Evolutionary conservation across 2,113 vertebrate genomes (phyloP), one percentile per base, ranked within the genome.

Genomic region (Neogobius melanostomus): DNA sequence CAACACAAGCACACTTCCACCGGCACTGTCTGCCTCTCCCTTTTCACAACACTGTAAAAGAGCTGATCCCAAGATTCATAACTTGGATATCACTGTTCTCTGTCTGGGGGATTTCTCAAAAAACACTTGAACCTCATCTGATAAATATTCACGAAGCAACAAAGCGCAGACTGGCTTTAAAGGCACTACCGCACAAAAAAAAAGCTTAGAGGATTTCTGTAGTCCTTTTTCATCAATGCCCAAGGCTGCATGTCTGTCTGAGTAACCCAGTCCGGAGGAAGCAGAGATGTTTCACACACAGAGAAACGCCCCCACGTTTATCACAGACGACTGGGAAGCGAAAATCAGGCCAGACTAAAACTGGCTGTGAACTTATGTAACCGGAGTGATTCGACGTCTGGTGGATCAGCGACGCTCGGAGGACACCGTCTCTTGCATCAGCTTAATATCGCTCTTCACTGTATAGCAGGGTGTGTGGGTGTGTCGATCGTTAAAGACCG

Each of bases 121-220:
- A 21, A 72, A 82, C 69, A 73, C 77, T 79, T 72, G 60, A 84
- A 87, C 75, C 75, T 47, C 45, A 52, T 28, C 17, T 49, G 49
- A 65, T 88, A 72, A 84, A 90, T 88, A 91, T 90, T 86, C 74
- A 89, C 82, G 79, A 60, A 16, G 45, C 14, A 68, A 66, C 54
- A 65, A 77, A 80, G 1, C 46, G 21, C 21, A 11, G 46, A 68
- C 69, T 64, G 72, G 71, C 79, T 79, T 66, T 78, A 78, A 77
- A 59, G 64, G 68, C 12, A 74, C 68, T 71, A 71, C 79, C 75
- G 86, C 83, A 78, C 76, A 77, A 71, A 36, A 36, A 36, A 36
- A 36, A 36, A 5, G 28, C 28, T 36, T 36, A 36, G 28, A 36
- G 80, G 80, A 73, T 63, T 49, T 73, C 11, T 83, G 14, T 17